phyloP scores from a whole-genome alignment of 2,888 invertebrate genomes.

The Andrena haemorrhoa region DNA sequence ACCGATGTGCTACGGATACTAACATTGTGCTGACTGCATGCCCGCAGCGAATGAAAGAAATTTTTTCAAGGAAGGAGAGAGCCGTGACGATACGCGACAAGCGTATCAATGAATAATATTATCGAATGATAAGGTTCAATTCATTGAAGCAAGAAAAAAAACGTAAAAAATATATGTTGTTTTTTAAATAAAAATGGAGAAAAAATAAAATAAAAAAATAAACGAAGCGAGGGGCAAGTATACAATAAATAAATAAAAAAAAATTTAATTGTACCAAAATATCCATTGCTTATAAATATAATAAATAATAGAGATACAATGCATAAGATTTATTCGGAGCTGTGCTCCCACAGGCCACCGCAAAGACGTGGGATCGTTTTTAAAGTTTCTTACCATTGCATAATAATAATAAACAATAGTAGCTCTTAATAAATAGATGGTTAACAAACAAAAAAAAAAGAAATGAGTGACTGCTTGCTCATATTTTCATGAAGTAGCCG shows the following conservation, averaged over 20 bases:
- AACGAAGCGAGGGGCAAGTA: constrained; percentile 76
- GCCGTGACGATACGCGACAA: constrained; percentile 42
- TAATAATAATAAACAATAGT: constrained; percentile 80
- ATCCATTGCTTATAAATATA: constrained; percentile 84
- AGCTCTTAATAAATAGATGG: constrained; percentile 70
- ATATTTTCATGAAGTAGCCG: constrained; percentile 76
- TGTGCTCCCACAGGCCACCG: constrained; percentile 83
- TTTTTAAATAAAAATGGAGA: constrained; percentile 76
- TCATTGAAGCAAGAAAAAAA: constrained; percentile 66
- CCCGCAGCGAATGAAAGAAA: constrained; percentile 75
- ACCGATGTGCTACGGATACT: constrained; percentile 79
- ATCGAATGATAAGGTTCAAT: constrained; percentile 75
- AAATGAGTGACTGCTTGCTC: constrained; percentile 75
- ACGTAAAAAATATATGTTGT: constrained; percentile 77
- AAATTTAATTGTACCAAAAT: constrained; percentile 84
- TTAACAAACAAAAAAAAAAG: constrained; percentile 47
- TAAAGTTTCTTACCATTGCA: constrained; percentile 84
- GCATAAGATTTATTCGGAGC: constrained; percentile 85
- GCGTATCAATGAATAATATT: constrained; percentile 69
- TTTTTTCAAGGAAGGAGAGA: constrained; percentile 76
- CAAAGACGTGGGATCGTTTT: constrained; percentile 83
- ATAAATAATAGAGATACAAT: constrained; percentile 83
- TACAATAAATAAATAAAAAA: constrained; percentile 76
- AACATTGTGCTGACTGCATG: constrained; percentile 79
- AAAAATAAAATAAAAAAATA: constrained; percentile 62